Evolutionary conservation across 2,888 invertebrate genomes (phyloP), one percentile per base, ranked within the genome.

Genomic region (Acrobasis suavella): DNA sequence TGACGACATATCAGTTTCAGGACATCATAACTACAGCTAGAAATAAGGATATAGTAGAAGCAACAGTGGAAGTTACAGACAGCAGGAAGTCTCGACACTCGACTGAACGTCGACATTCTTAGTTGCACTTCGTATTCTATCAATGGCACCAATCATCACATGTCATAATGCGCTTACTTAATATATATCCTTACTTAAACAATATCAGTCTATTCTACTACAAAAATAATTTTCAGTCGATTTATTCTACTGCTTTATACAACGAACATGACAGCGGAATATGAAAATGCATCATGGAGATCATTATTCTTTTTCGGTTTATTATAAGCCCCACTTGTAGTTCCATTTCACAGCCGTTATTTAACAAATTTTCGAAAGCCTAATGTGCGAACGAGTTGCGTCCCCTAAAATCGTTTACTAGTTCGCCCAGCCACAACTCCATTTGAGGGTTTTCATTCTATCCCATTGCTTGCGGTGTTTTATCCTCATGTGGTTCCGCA

Each of bases 401-500:
- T 51, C 46, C 37, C n/a, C 38, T 10, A 12, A 38, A 17, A n/a
- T 10, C 9, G 14, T 39, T 38, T 1, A 15, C 38, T 50, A 22
- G 14, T 32, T 61, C 67, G 86, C 90, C 94, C 89, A 93, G 65
- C 91, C 94, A 83, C 94, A 94, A 77, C 95, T 94, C 96, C 96
- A 95, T 80, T 95, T 95, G 69, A 96, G 93, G 63, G 96, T 95
- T 91, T 97, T 97, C 95, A 97, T 97, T 84, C 94, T 94, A 80
- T 96, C 95, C 97, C 96, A 97, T 81, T 96, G 96, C 72, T 94
- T 91, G 58, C 95, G 94, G 87, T 97, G 97, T 86, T 97, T 97
- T 79, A 96, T 94, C 74, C 97, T 93, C 96, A 97, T 96, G 89
- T 97, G 96, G 92, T 97, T 97, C 76, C 96, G 94, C 72, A 97